phyloP scores from a whole-genome alignment of 2,113 vertebrate genomes.

The Melanotaenia duboulayi region DNA sequence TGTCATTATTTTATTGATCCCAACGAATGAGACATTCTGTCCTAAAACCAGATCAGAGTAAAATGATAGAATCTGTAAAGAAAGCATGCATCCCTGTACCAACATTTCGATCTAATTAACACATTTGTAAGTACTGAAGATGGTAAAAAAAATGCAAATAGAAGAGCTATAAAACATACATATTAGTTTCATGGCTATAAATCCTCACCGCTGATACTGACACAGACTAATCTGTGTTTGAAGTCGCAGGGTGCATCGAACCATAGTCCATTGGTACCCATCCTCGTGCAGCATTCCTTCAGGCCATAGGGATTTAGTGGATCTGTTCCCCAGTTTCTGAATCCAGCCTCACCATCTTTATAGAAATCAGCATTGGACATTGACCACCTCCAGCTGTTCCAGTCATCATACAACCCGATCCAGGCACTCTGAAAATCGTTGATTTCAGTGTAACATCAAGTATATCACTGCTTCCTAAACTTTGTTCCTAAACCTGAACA shows the following conservation, averaged over 20 bases:
- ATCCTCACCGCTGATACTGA: not conserved
- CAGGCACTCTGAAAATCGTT: not conserved
- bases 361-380: not conserved
- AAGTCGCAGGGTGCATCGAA: not conserved
- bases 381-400: not conserved
- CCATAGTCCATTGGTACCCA: not conserved
- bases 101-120: no score
- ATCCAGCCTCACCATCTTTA: not conserved
- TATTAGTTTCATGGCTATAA: no score
- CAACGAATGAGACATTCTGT: not conserved
- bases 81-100: no score
- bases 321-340: not conserved
- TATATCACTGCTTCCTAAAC: no score
- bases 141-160: no score
- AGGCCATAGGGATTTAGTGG: not conserved
- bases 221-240: not conserved
- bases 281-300: not conserved
- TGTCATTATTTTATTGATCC: accelerated
- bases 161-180: no score
- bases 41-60: not conserved
- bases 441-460: no score
- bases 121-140: no score
- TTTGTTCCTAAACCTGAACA: no score
- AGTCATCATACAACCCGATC: slow-evolving; percentile 1
- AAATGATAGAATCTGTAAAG: no score